Conservation (phyloP, 2,888 invertebrate species). For the Hermaeophaga mercurialis region DNA sequence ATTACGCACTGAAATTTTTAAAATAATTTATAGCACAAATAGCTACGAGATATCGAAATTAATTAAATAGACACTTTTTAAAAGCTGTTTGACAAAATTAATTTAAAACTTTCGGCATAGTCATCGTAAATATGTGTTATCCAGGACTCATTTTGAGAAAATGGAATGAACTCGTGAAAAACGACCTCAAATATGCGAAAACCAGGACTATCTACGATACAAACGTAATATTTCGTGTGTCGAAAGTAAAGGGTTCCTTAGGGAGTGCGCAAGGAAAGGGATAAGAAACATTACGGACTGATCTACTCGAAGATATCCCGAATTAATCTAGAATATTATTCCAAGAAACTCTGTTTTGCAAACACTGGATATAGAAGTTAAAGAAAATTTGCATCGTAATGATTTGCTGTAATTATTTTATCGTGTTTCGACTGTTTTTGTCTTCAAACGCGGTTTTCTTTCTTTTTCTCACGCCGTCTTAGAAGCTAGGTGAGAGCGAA, state of each 20-base stretch:
- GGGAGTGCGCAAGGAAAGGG: constrained; percentile 47
- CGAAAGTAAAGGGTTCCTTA: constrained; percentile 52
- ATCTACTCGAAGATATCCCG: constrained; percentile 56
- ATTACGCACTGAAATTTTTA: too few relatives aligned
- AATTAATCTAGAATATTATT: constrained; percentile 58
- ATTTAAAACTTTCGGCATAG: too few relatives aligned
- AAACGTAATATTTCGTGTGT: constrained; percentile 53
- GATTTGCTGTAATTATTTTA: constrained; percentile 55
- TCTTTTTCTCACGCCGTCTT: constrained; percentile 26
- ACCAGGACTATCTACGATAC: constrained; percentile 32
- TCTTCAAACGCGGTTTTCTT: constrained; percentile 15
- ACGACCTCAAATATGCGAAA: constrained; percentile 23
- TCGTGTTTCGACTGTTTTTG: constrained; percentile 39
- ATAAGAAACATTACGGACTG: constrained; percentile 53
- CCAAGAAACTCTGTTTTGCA: constrained; percentile 53
- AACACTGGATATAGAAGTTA: constrained; percentile 55
- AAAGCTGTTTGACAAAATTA: too few relatives aligned
- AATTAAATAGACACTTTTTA: too few relatives aligned
- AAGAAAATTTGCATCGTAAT: constrained; percentile 58
- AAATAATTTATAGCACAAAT: too few relatives aligned
- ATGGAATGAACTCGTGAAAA: not conserved
- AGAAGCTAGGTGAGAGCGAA: constrained; percentile 14
- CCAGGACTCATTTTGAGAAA: not conserved
- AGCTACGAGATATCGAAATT: too few relatives aligned
- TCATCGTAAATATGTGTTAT: too few relatives aligned